Percentiles rank a stretch among this genome's conserved stretches.
These are phyloP conservation scores for Limanda limanda DNA, from an alignment of 2,113 vertebrate species.

Conservation along the genomic window DNA sequence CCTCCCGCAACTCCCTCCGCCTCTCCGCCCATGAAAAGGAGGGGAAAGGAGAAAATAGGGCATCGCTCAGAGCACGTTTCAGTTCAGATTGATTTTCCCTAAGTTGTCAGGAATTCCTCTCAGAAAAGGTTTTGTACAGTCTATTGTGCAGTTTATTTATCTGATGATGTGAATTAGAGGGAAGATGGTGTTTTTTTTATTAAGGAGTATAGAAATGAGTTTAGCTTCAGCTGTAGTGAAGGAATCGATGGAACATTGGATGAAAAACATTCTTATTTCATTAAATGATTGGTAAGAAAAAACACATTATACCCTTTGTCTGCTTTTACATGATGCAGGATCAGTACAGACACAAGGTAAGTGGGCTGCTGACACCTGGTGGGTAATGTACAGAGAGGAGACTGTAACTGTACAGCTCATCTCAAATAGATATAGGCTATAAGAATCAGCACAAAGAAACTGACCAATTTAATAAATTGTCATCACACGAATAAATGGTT, in stretches of 20 bases:
- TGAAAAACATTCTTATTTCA: background rate
- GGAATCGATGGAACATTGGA: background rate
- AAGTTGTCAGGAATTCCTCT: background rate
- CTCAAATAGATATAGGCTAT: too few relatives aligned
- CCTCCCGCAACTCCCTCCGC: slow-evolving; percentile 59
- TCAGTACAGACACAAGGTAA: background rate
- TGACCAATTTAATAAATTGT: too few relatives aligned
- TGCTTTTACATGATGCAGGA: slow-evolving; percentile 1
- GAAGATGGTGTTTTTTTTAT: too few relatives aligned
- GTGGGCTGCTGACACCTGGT: slow-evolving; percentile 71
- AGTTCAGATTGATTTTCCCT: background rate
- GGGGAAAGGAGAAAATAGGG: slow-evolving; percentile 59
- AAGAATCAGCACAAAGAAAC: too few relatives aligned
- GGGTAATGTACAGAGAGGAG: slow-evolving; percentile 29
- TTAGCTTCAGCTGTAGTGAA: background rate
- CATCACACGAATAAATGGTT: too few relatives aligned
- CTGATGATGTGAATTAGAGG: background rate
- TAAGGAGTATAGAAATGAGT: too few relatives aligned
- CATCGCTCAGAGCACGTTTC: slow-evolving; percentile 37
- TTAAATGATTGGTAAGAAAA: background rate
- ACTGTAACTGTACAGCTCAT: too few relatives aligned
- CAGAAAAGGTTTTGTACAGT: background rate
- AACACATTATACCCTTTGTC: slow-evolving; percentile 26
- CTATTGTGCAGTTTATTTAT: background rate
- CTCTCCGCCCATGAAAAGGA: slow-evolving; percentile 25